phyloP scores from a whole-genome alignment of 2,888 invertebrate species.

The Clostera curtula region DNA sequence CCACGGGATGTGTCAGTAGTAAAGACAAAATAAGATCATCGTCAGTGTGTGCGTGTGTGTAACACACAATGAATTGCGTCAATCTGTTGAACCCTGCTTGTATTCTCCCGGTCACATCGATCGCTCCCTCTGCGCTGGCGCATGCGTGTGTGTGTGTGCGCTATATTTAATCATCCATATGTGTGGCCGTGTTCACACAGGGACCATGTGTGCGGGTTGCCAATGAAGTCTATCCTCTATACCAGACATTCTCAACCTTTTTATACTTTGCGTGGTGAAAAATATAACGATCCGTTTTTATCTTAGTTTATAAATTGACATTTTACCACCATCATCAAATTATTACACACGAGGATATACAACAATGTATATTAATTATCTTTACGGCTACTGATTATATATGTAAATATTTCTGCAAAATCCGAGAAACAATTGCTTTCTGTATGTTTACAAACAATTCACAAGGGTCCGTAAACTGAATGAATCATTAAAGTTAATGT shows the following conservation, averaged over 20 bases:
- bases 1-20: slow-evolving; percentile 65
- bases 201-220: slow-evolving; percentile 62
- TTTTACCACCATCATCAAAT: no score
- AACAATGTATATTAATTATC: no score
- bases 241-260: slow-evolving; percentile 52
- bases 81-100: slow-evolving; percentile 55
- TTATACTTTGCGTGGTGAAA: no score
- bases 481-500: slow-evolving; percentile 18
- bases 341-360: no score
- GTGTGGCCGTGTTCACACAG: slow-evolving; percentile 54
- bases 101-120: slow-evolving; percentile 53
- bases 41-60: slow-evolving; percentile 49
- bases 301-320: no score
- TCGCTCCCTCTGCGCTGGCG: slow-evolving; percentile 38
- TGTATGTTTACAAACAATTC: slow-evolving; percentile 6
- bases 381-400: no score
- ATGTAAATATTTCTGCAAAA: no score
- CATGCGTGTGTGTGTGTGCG: slow-evolving; percentile 55
- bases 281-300: no score
- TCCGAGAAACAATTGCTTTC: slow-evolving; percentile 1
- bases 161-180: slow-evolving; percentile 65
- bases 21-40: slow-evolving; percentile 58
- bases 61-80: slow-evolving; percentile 59
- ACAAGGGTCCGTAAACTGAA: slow-evolving; percentile 12
- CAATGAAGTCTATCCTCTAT: slow-evolving; percentile 63